A percentile compares a stretch with the other conserved stretches of the same genome.
These are phyloP conservation scores for Sesamia nonagrioides DNA, from an alignment of 1,140 invertebrate genomes.

Conservation along the genomic window DNA sequence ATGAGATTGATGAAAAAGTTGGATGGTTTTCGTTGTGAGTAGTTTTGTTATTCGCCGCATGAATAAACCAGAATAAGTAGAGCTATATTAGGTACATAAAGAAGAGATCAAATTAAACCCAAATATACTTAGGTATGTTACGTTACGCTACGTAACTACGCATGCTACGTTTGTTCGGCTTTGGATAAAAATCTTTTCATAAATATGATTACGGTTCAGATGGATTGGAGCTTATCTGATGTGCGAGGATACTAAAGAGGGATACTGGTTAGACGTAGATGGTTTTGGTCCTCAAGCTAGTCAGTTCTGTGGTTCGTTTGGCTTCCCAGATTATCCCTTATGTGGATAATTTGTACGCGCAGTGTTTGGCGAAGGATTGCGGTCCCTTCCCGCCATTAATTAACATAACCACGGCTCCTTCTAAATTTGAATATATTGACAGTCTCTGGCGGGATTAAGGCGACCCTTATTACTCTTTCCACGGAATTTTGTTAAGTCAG, in stretches of 20 bases:
- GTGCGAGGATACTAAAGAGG: constrained; percentile 30
- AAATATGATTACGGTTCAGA: constrained; percentile 17
- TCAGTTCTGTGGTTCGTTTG: constrained; percentile 4
- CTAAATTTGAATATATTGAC: constrained; percentile 32
- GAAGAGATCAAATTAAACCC: not conserved
- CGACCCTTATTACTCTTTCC: constrained; percentile 13
- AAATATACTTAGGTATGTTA: not conserved
- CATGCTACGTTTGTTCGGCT: not conserved
- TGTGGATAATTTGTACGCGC: constrained; percentile 34
- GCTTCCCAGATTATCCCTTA: constrained; percentile 25
- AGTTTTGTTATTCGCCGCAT: not conserved
- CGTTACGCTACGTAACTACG: too few relatives aligned
- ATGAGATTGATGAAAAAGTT: constrained; percentile 19
- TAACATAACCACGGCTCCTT: constrained; percentile 35
- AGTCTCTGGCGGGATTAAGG: constrained; percentile 2
- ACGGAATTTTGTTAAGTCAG: constrained; percentile 11
- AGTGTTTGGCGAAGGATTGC: constrained; percentile 32
- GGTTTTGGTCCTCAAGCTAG: not conserved
- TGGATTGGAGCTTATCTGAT: constrained; percentile 17
- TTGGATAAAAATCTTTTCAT: constrained; percentile 1
- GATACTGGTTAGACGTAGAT: constrained; percentile 28
- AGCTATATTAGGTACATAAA: not conserved
- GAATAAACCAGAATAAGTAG: not conserved
- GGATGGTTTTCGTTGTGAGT: not conserved
- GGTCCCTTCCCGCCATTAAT: constrained; percentile 27